Conservation (phyloP, 2,888 invertebrate genomes). For the Melieria omissa region DNA sequence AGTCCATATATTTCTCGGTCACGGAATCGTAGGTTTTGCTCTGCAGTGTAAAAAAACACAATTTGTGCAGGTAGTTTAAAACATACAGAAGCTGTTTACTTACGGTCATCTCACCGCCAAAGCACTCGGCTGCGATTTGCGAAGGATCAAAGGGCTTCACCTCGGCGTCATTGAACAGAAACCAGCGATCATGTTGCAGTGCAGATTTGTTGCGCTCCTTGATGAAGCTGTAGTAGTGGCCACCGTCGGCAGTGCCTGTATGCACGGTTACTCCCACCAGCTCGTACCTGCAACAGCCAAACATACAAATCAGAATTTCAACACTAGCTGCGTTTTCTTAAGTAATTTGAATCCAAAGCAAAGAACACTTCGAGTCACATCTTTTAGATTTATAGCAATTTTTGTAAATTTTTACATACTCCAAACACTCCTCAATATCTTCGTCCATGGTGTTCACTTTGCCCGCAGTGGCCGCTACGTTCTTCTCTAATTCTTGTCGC, state of each 20-base stretch:
- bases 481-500: conserved; percentile 61
- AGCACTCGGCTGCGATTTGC: conserved; percentile 94
- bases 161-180: conserved; percentile 91
- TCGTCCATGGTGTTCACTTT: conserved; percentile 60
- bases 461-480: conserved; percentile 44
- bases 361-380: background rate
- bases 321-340: too few relatives aligned
- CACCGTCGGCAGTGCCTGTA: conserved; percentile 97
- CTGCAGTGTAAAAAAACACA: conserved; percentile 65
- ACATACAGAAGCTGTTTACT: conserved; percentile 41
- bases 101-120: conserved; percentile 97
- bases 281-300: conserved; percentile 72
- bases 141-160: conserved; percentile 95
- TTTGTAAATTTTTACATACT: conserved; percentile 68
- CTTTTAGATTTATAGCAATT: background rate
- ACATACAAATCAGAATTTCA: background rate
- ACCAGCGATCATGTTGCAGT: conserved; percentile 87
- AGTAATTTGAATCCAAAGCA: background rate
- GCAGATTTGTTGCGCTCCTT: conserved; percentile 79
- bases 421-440: conserved; percentile 78
- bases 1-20: conserved; percentile 96
- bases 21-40: conserved; percentile 97
- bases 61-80: background rate
- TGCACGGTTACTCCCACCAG: conserved; percentile 95
- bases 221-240: conserved; percentile 96